Evolutionary conservation across 2,113 vertebrate genomes (phyloP), one percentile per base, ranked within the genome.

Genomic region (Pogonocichla stellata): DNA sequence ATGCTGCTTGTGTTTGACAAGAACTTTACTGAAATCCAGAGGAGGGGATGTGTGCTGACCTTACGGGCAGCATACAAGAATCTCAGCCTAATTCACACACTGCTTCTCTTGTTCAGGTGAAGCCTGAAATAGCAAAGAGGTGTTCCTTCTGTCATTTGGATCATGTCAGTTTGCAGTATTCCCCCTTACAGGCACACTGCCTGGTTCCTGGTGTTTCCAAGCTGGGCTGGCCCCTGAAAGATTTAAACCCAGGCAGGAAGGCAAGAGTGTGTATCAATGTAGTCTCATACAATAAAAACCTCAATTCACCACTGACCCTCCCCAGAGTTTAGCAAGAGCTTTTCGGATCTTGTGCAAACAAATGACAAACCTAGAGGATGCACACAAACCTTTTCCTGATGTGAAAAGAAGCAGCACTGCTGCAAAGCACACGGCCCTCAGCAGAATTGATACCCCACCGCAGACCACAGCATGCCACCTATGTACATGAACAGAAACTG

Each of bases 401-500:
- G 66, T 22, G 60, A 70, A 88, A 85, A 88, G 69, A 13, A 73
- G 74, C 60, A 73, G 61, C 34, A 1, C 10, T 43, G 58, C 82
- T 96, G 72, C 64, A 73, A 88, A 88, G 89, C 56, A 3, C 50
- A 74, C 2, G 11, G 85, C 93, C 96, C 92, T 95, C 90, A 93
- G 96, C 94, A 92, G 91, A 93, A 97, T 97, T 81, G 95, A 57
- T 75, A 94, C 80, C 84, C 67, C 78, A 72, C 50, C 9, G 53
- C 92, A 94, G 93, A 95, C 96, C 96, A 88, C 94, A 91, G 92
- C 86, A 61, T 93, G 95, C 93, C 95, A 97, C 96, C 96, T 95
- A 96, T 66, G 88, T 81, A 88, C 96, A 92, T 58, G 69, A 92
- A 97, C 92, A 4, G 70, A 58, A 81, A 81, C 98, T 99, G 99